phyloP scores from a whole-genome alignment of 1,140 invertebrate genomes.

The Pentalonia nigronervosa region DNA sequence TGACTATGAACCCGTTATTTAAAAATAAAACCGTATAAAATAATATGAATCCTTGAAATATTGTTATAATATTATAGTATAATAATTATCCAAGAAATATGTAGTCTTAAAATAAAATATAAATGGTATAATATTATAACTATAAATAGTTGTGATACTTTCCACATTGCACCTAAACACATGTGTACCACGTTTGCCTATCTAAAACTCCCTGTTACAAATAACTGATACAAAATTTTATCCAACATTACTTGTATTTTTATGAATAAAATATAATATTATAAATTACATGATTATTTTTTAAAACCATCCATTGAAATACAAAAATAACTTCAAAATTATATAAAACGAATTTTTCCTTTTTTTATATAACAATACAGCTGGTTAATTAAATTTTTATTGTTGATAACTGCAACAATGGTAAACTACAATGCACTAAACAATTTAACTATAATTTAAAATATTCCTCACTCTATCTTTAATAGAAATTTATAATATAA shows the following conservation, averaged over 20 bases:
- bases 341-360: background rate
- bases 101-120: background rate
- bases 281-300: too few species aligned
- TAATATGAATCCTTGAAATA: background rate
- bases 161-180: background rate
- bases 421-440: background rate
- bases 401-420: background rate
- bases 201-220: constrained; percentile 47
- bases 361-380: background rate
- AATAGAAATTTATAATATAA: background rate
- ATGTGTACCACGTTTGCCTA: constrained; percentile 20
- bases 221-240: background rate
- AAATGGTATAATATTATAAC: background rate
- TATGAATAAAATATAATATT: background rate
- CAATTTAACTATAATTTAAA: background rate
- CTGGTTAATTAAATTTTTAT: background rate
- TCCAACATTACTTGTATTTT: background rate
- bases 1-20: background rate
- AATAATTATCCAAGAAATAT: background rate
- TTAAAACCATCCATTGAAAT: background rate
- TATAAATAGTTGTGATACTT: background rate
- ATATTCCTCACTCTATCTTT: background rate
- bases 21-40: background rate
- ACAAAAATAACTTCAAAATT: background rate
- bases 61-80: too few species aligned